These are phyloP conservation scores for Actenoides lindsayi DNA, from an alignment of 2,113 vertebrate species.

Conservation along the genomic window DNA sequence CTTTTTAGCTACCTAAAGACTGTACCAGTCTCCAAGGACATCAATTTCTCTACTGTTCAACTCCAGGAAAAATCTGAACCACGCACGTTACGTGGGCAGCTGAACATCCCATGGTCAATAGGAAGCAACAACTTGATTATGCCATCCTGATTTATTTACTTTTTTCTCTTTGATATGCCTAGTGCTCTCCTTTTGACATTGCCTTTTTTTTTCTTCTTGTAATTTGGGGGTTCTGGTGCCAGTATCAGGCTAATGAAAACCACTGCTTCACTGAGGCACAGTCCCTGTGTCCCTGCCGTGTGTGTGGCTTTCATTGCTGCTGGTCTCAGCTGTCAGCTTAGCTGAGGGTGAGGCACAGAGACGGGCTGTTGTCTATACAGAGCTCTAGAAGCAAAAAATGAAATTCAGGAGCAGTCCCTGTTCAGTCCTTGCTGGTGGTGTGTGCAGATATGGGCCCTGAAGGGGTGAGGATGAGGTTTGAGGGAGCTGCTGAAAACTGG, in stretches of 20 bases:
- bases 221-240: constrained; percentile 24
- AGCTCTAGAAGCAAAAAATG: background rate
- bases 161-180: background rate
- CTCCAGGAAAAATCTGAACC: background rate
- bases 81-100: fast-evolving
- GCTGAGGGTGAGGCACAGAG: background rate
- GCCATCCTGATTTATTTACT: background rate
- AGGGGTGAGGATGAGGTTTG: background rate
- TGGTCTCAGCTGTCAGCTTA: constrained; percentile 10
- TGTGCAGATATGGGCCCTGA: background rate
- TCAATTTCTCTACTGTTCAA: background rate
- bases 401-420: background rate
- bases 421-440: background rate
- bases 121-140: background rate
- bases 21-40: background rate
- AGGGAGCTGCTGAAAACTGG: background rate
- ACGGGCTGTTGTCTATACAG: background rate
- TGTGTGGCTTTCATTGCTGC: constrained; percentile 36
- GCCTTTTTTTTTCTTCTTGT: constrained; percentile 47
- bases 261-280: background rate
- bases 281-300: constrained; percentile 18
- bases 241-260: constrained; percentile 30
- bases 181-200: constrained; percentile 5
- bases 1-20: background rate
- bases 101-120: background rate